A percentile compares a stretch with the other conserved stretches of the same genome.
These are phyloP conservation scores for Drosophila ezoana DNA, from an alignment of 2,888 invertebrate species.

Conservation along the genomic window DNA sequence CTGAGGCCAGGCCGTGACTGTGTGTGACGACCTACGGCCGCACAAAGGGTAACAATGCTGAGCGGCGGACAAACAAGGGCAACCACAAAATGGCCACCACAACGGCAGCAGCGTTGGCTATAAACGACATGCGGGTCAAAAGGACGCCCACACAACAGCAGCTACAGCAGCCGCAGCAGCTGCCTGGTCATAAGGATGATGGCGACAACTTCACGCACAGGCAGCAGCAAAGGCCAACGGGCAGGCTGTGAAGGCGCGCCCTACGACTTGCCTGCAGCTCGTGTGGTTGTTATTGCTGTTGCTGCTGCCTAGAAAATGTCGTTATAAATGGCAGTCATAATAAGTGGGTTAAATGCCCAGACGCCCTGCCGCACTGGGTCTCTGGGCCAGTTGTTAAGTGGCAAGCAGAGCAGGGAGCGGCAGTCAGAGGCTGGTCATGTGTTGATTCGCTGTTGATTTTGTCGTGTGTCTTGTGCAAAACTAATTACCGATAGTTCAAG, in stretches of 20 bases:
- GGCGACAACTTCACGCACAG: slow-evolving; percentile 46
- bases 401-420: slow-evolving; percentile 1
- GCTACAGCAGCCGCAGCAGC: slow-evolving; percentile 7
- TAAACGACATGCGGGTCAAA: slow-evolving; percentile 79
- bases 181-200: slow-evolving; percentile 38
- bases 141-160: slow-evolving; percentile 65
- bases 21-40: slow-evolving; percentile 62
- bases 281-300: slow-evolving; percentile 12
- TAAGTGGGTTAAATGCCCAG: slow-evolving; percentile 77
- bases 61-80: slow-evolving; percentile 63
- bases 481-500: slow-evolving; percentile 74
- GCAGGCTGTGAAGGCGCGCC: slow-evolving; percentile 40
- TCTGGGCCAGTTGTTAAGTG: slow-evolving; percentile 55
- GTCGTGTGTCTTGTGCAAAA: slow-evolving; percentile 60
- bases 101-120: slow-evolving; percentile 60
- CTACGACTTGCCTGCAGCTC: slow-evolving; percentile 12
- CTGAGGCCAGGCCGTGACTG: slow-evolving; percentile 46
- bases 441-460: slow-evolving; percentile 75
- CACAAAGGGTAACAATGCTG: slow-evolving; percentile 54
- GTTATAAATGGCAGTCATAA: slow-evolving; percentile 79
- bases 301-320: slow-evolving; percentile 54
- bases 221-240: neutral
- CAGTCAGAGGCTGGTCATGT: slow-evolving; percentile 32
- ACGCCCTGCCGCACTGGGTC: slow-evolving; percentile 46
- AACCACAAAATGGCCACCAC: slow-evolving; percentile 76